phyloP scores from a whole-genome alignment of 2,888 invertebrate genomes.

The Notodonta dromedarius region DNA sequence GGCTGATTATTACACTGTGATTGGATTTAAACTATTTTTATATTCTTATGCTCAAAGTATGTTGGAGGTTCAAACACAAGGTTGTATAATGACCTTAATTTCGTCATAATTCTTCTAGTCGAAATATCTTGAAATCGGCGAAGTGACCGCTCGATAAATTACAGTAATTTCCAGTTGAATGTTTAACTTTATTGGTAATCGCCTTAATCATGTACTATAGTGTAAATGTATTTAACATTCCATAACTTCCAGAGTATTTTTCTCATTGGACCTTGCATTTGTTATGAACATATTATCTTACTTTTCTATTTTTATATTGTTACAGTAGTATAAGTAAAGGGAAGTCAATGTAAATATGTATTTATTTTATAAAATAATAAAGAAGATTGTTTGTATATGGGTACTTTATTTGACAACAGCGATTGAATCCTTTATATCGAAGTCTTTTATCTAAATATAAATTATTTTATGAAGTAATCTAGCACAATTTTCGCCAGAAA shows the following conservation, averaged over 20 bases:
- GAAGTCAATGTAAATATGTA: background rate
- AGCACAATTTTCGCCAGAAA: constrained; percentile 29
- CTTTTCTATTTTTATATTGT: background rate
- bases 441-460: constrained; percentile 31
- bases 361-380: constrained; percentile 12
- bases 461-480: constrained; percentile 34
- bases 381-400: constrained; percentile 25
- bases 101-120: background rate
- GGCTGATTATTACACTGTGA: constrained; percentile 39
- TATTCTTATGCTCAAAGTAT: constrained; percentile 4
- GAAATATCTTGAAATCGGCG: background rate
- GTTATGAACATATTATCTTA: background rate
- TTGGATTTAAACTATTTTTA: constrained; percentile 23
- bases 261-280: background rate
- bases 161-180: background rate
- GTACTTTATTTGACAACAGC: constrained; percentile 64
- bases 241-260: background rate
- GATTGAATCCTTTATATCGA: constrained; percentile 43
- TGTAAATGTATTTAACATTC: background rate
- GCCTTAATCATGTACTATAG: background rate
- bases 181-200: background rate
- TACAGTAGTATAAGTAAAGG: background rate
- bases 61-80: background rate
- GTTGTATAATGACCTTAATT: background rate
- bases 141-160: background rate